A percentile compares a stretch with the other conserved stretches of the same genome.
Conservation (phyloP, 2,113 vertebrate genomes). For the Chrysemys picta region DNA sequence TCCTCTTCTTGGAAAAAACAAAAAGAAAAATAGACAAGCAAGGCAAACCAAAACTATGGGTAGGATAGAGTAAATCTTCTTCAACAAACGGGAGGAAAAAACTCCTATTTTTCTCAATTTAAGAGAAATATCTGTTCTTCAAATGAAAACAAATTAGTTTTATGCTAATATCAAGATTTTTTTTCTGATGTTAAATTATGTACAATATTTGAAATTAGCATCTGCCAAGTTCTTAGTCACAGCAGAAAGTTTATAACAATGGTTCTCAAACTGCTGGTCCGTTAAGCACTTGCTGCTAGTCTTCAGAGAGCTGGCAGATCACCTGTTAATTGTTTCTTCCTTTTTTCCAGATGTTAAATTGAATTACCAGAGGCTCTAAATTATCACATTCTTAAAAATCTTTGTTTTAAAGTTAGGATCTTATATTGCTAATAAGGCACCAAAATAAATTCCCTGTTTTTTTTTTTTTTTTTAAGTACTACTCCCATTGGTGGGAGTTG, state of each 20-base stretch:
- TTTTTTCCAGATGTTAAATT: background rate
- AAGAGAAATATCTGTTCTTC: background rate
- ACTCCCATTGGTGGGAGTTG: background rate
- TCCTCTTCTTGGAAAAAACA: background rate
- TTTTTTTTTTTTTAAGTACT: background rate
- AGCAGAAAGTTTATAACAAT: background rate
- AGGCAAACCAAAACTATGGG: background rate
- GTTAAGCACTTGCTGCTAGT: background rate
- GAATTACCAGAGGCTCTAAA: background rate
- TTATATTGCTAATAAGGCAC: background rate
- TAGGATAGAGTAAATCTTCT: background rate
- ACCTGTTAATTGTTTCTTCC: rapidly evolving
- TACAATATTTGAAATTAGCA: background rate
- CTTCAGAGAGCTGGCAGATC: background rate
- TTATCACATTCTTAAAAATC: background rate
- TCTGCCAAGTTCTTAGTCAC: background rate
- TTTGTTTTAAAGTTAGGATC: background rate
- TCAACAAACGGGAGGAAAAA: background rate
- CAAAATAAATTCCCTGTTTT: background rate
- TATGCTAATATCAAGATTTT: rapidly evolving
- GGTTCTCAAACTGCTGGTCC: background rate
- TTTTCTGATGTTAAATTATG: background rate
- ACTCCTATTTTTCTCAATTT: background rate
- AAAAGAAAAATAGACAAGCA: background rate
- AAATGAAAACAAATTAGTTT: background rate